Percentiles rank a stretch among this genome's conserved stretches.
Conservation (phyloP, 2,888 invertebrate species). For the Poecilus cupreus region DNA sequence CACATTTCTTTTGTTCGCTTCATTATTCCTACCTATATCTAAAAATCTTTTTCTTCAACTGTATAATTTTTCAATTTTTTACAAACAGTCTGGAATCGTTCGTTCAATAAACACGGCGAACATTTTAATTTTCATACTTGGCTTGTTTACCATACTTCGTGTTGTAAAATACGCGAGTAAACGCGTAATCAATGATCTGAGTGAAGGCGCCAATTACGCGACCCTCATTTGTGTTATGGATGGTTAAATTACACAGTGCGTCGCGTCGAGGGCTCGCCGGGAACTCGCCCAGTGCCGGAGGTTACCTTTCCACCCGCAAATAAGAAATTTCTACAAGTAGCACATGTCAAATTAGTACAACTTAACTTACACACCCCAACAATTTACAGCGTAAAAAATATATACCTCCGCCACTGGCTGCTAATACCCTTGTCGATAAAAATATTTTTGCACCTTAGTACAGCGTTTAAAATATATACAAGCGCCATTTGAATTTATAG, state of each 20-base stretch:
- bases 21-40: slow-evolving; percentile 25
- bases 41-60: slow-evolving; percentile 26
- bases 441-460: slow-evolving; percentile 18
- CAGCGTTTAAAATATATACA: not conserved
- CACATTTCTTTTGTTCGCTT: slow-evolving; percentile 31
- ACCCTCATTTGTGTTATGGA: slow-evolving; percentile 15
- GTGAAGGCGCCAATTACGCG: slow-evolving; percentile 8
- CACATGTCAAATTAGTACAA: no score
- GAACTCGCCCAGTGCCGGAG: no score
- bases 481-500: not conserved
- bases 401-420: not conserved
- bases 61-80: slow-evolving; percentile 40
- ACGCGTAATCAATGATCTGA: slow-evolving; percentile 20
- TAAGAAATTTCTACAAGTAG: no score
- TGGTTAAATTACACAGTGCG: slow-evolving; percentile 16
- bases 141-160: slow-evolving; percentile 7
- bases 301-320: no score
- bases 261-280: no score
- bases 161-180: slow-evolving; percentile 15
- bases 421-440: slow-evolving; percentile 4
- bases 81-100: not conserved
- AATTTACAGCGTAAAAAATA: no score
- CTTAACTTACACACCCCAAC: no score
- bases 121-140: slow-evolving; percentile 28
- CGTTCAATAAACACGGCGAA: slow-evolving; percentile 17